phyloP scores from a whole-genome alignment of 2,113 vertebrate genomes.

The Neogale vison region DNA sequence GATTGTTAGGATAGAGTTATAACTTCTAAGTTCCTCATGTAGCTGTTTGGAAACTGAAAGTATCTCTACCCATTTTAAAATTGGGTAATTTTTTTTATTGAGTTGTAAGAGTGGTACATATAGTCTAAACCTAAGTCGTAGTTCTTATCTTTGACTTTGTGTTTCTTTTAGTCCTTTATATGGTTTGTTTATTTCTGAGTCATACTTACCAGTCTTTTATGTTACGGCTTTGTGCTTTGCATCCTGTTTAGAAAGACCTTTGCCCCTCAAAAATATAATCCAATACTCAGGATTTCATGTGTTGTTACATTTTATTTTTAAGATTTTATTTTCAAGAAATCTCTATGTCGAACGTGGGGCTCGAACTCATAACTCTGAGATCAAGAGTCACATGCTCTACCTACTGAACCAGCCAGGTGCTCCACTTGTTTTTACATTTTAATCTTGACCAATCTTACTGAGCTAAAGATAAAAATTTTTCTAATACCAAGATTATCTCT shows the following conservation, averaged over 20 bases:
- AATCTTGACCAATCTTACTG: constrained; percentile 3
- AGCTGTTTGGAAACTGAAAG: not conserved
- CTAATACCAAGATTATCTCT: not conserved
- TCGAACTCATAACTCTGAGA: too few relatives aligned
- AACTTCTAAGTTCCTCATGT: not conserved
- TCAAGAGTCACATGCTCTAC: too few relatives aligned
- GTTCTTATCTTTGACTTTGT: constrained; percentile 2
- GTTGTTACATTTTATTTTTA: too few relatives aligned
- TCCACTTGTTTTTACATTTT: not conserved
- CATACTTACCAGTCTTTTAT: not conserved
- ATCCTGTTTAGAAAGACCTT: not conserved
- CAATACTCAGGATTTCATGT: not conserved
- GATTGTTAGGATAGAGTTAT: not conserved
- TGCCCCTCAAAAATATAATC: not conserved
- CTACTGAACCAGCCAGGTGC: too few relatives aligned
- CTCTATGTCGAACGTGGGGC: too few relatives aligned
- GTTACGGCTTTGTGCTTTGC: not conserved
- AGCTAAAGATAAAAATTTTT: constrained; percentile 4
- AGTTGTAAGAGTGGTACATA: not conserved
- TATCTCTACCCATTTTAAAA: not conserved
- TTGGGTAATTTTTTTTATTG: not conserved
- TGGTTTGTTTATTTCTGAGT: not conserved
- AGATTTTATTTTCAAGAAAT: too few relatives aligned
- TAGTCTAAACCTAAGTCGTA: not conserved
- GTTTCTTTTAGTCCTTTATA: not conserved